Conservation (phyloP, 2,888 invertebrate species). For the Crocallis elinguaria region DNA sequence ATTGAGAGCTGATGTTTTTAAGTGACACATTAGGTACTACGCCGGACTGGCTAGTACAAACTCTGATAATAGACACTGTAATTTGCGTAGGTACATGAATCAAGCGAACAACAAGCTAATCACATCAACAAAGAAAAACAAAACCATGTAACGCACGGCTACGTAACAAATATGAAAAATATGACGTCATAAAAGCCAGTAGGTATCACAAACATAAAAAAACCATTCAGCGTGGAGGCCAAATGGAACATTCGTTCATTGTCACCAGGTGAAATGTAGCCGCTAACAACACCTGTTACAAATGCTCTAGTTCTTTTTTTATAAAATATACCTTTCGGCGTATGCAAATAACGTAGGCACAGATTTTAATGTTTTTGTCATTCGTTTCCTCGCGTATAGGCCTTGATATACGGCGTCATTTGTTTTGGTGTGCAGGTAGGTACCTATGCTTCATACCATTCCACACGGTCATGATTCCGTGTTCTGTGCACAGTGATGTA, state of each 20-base stretch:
- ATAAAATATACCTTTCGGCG: constrained; percentile 34
- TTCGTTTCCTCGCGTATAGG: constrained; percentile 44
- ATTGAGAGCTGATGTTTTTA: too few relatives aligned
- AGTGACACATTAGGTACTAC: too few relatives aligned
- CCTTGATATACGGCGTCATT: constrained; percentile 59
- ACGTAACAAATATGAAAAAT: background rate
- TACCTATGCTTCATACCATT: too few relatives aligned
- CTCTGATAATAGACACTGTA: too few relatives aligned
- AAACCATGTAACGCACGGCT: too few relatives aligned
- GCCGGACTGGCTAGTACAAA: too few relatives aligned
- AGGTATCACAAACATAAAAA: constrained; percentile 31
- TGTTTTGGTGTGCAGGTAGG: constrained; percentile 37
- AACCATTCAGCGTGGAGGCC: constrained; percentile 17
- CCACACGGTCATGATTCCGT: too few relatives aligned
- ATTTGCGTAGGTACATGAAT: too few relatives aligned
- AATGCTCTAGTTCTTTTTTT: constrained; percentile 37
- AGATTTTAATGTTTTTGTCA: constrained; percentile 47
- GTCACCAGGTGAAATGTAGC: constrained; percentile 50
- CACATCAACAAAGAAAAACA: too few relatives aligned
- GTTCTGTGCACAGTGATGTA: too few relatives aligned
- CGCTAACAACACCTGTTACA: constrained; percentile 57
- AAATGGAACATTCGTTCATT: constrained; percentile 43
- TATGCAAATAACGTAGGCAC: constrained; percentile 13
- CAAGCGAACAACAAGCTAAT: too few relatives aligned
- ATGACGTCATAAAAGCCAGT: constrained; percentile 19